Evolutionary conservation across 2,113 vertebrate species (phyloP).

Genomic region (Rhea americana): DNA sequence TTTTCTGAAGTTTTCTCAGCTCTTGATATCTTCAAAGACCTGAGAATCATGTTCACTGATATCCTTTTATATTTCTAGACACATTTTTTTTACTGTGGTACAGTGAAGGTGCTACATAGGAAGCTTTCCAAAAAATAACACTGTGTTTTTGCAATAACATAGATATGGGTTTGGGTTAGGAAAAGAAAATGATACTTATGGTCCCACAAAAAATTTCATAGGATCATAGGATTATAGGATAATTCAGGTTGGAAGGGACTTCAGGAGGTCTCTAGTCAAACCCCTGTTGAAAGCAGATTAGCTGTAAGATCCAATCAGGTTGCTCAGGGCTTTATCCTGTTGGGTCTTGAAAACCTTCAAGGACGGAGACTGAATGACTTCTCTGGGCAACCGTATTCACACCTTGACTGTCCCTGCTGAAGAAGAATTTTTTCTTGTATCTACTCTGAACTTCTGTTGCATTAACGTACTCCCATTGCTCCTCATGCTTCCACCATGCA

Average conservation of each 20-base stretch:
- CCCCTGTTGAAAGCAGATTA: background rate
- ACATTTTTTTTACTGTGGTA: background rate
- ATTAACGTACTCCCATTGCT: background rate
- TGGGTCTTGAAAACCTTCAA: background rate
- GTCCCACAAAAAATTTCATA: background rate
- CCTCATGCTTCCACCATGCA: background rate
- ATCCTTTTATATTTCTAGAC: background rate
- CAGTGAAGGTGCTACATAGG: background rate
- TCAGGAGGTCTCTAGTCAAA: background rate
- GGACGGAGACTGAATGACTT: background rate
- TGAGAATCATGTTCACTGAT: background rate
- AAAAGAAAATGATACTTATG: background rate
- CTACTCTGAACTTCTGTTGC: background rate
- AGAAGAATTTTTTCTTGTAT: background rate
- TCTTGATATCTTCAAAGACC: background rate
- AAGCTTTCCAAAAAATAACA: background rate
- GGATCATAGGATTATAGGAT: background rate
- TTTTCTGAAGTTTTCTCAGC: constrained; percentile 22
- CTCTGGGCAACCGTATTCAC: background rate
- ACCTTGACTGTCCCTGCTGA: background rate
- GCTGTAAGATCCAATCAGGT: background rate
- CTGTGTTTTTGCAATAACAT: background rate
- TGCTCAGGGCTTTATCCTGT: background rate
- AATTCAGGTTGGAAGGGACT: background rate
- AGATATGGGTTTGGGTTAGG: background rate